Percentiles rank a stretch among this genome's conserved stretches.
Conservation (phyloP, 2,888 invertebrate genomes). For the Hypena proboscidalis region DNA sequence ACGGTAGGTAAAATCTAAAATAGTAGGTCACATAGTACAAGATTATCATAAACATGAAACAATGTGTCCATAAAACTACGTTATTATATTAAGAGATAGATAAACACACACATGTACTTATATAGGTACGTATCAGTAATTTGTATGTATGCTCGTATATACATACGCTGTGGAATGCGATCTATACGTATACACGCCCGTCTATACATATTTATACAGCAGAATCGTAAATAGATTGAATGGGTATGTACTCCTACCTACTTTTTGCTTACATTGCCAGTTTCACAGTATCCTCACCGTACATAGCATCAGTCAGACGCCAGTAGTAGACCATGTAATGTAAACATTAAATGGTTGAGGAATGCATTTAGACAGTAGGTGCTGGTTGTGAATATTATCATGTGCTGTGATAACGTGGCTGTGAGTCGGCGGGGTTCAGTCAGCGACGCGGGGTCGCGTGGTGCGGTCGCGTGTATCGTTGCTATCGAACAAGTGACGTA, state of each 20-base stretch:
- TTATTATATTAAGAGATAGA: constrained; percentile 40
- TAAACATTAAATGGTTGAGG: constrained; percentile 81
- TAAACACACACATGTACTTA: constrained; percentile 36
- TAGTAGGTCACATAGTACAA: constrained; percentile 42
- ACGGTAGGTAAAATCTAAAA: constrained; percentile 11
- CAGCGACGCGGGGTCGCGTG: constrained; percentile 82
- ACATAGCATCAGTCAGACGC: constrained; percentile 61
- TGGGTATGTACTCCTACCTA: constrained; percentile 74
- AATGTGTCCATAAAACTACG: constrained; percentile 30
- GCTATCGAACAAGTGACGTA: constrained; percentile 70
- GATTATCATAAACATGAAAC: constrained; percentile 37
- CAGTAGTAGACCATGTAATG: constrained; percentile 73
- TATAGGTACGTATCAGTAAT: constrained; percentile 60
- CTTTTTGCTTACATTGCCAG: constrained; percentile 74
- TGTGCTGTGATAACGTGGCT: constrained; percentile 83
- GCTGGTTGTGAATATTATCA: constrained; percentile 83
- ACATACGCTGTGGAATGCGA: constrained; percentile 80
- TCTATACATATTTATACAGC: constrained; percentile 71
- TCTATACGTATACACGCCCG: constrained; percentile 65
- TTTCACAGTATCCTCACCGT: constrained; percentile 67
- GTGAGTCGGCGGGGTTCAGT: constrained; percentile 76
- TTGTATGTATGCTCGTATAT: constrained; percentile 58
- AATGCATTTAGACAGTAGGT: constrained; percentile 82
- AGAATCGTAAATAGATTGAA: constrained; percentile 84
- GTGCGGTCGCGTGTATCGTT: constrained; percentile 77